Evolutionary conservation across 53 echinoderm and acorn worm species (phyloP), one percentile per base, ranked within the genome.

Genomic region (Echinarachnius parma): DNA sequence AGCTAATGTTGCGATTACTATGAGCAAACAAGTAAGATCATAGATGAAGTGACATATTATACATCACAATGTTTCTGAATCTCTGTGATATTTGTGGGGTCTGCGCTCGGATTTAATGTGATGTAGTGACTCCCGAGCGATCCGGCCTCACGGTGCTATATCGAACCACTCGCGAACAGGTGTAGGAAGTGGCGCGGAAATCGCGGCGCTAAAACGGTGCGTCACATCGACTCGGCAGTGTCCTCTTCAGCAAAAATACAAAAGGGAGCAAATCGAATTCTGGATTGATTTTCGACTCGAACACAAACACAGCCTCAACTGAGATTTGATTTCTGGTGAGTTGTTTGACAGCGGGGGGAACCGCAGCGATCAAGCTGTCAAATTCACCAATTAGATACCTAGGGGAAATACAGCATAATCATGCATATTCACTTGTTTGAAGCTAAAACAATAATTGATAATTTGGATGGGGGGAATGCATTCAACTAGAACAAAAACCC

Each of bases 211-310:
- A 66, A 66, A 66, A 66, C 66, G 48, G 48, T 48, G 48, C 47
- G 31, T 47, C 28, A 66, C 48, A 48, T 48, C 31, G 46, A n/a
- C n/a, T n/a, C n/a, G 47, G 47, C 31, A 21, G 66, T 48, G 66
- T 66, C 46, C 47, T 66, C 66, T 66, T 46, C 66, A n/a, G 1
- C 28, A 47, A 19, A 66, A 48, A 16, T 46, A 46, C 47, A n/a
- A 48, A 48, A 66, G 66, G 47, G 66, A 70, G n/a, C n/a, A 70
- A 70, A 70, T 70, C 70, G 54, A 70, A 70, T 70, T 70, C 25
- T 4, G 4, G 23, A 70, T 70, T 70, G 70, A 70, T 70, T 64
- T 46, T 52, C 36, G 54, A 33, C 70, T 52, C 34, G 21, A 70
- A 54, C 31, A 34, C 53, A 70, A 70, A 70, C 70, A 70, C 34